These are phyloP conservation scores for Torymus tubicola DNA, from an alignment of 2,888 invertebrate genomes.

Conservation along the genomic window DNA sequence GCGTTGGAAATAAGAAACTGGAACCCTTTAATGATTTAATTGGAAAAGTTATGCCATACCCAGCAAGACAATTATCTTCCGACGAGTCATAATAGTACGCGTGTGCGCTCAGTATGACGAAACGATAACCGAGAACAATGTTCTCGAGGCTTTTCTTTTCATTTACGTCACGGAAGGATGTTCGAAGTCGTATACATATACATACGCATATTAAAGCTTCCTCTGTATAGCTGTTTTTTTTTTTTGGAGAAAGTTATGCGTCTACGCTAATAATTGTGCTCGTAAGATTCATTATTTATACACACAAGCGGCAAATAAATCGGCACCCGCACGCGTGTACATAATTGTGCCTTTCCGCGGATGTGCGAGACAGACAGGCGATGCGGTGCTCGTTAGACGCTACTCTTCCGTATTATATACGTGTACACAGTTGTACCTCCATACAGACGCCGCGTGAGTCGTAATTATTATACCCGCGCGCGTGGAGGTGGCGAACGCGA, in stretches of 20 bases:
- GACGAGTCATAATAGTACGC: not conserved
- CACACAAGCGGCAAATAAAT: not conserved
- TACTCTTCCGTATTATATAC: too few relatives aligned
- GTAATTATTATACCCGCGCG: slow-evolving; percentile 27
- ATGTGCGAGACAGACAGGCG: not conserved
- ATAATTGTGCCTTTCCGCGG: slow-evolving; percentile 37
- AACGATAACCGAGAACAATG: slow-evolving; percentile 9
- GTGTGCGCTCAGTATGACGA: slow-evolving; percentile 24
- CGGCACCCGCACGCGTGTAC: not conserved
- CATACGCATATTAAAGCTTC: not conserved
- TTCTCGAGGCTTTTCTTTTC: not conserved
- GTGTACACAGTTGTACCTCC: not conserved
- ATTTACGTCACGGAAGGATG: not conserved
- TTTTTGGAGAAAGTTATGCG: slow-evolving; percentile 27
- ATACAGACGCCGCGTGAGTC: not conserved
- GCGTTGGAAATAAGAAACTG: too few relatives aligned
- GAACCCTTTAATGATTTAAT: not conserved
- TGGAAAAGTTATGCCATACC: not conserved
- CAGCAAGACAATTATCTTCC: not conserved
- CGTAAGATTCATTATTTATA: not conserved
- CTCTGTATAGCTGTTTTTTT: not conserved
- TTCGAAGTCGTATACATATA: too few relatives aligned
- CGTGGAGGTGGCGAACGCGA: not conserved
- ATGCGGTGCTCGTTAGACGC: slow-evolving; percentile 33
- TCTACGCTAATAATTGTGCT: slow-evolving; percentile 16